Evolutionary conservation across 2,113 vertebrate genomes (phyloP).

Genomic region (Ranitomeya imitator): DNA sequence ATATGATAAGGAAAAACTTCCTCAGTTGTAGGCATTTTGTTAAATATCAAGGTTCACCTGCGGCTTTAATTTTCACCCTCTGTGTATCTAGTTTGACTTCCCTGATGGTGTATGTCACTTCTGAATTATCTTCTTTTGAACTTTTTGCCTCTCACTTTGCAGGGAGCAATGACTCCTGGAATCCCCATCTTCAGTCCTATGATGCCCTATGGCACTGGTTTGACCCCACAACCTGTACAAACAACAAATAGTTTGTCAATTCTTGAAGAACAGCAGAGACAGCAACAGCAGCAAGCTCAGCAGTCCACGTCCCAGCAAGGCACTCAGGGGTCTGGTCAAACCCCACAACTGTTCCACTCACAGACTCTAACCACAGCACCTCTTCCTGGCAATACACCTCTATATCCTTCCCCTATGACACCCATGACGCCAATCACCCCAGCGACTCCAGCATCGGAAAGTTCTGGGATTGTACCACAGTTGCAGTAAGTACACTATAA

Average conservation of each 20-base stretch:
- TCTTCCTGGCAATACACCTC: conserved; percentile 88
- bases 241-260: conserved; percentile 90
- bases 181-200: conserved; percentile 94
- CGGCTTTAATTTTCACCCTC: too few relatives aligned
- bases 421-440: conserved; percentile 97
- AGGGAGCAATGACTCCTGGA: conserved; percentile 95
- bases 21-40: too few relatives aligned
- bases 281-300: conserved; percentile 82
- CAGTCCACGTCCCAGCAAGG: conserved; percentile 78
- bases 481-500: conserved; percentile 82
- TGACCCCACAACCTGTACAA: conserved; percentile 95
- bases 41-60: too few relatives aligned
- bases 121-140: too few relatives aligned
- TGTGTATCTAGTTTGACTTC: too few relatives aligned
- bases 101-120: too few relatives aligned
- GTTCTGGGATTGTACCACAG: conserved; percentile 96
- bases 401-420: conserved; percentile 89
- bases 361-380: conserved; percentile 91
- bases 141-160: neutral
- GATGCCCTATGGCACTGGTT: conserved; percentile 96
- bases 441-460: conserved; percentile 92
- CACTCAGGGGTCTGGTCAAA: conserved; percentile 82
- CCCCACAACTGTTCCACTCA: conserved; percentile 94
- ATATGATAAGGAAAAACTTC: too few relatives aligned
- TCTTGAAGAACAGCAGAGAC: conserved; percentile 91